Percentiles rank a stretch among this genome's conserved stretches.
Conservation (phyloP, 2,888 invertebrate genomes). For the Strigamia crassipes region DNA sequence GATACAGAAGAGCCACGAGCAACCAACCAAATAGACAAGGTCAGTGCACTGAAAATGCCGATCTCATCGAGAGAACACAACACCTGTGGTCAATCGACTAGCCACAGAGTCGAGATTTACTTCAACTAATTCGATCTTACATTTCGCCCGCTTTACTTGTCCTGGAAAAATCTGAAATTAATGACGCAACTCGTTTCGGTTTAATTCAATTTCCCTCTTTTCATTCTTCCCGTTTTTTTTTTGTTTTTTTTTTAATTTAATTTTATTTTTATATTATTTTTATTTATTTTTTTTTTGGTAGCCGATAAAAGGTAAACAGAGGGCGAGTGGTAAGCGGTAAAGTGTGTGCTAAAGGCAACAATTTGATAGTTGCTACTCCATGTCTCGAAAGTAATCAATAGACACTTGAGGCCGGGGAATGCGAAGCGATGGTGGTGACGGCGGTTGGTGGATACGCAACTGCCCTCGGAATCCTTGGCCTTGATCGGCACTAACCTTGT, state of each 20-base stretch:
- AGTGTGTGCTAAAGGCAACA: not conserved
- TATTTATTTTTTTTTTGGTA: not conserved
- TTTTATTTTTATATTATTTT: too few relatives aligned
- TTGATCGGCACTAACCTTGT: conserved; percentile 38
- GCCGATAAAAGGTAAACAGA: conserved; percentile 1
- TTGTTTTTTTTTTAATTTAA: not conserved
- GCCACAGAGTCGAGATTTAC: conserved; percentile 36
- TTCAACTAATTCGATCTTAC: conserved; percentile 38
- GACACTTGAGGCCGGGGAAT: conserved; percentile 5
- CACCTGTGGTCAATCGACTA: conserved; percentile 40
- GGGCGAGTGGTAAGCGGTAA: not conserved
- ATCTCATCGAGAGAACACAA: conserved; percentile 31
- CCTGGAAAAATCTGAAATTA: not conserved
- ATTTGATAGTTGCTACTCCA: not conserved
- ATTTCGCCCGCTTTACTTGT: not conserved
- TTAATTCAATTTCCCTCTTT: not conserved
- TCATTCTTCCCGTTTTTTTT: not conserved
- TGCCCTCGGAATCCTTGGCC: conserved; percentile 40
- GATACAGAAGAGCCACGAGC: not conserved
- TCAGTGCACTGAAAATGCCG: conserved; percentile 15
- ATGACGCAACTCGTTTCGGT: not conserved
- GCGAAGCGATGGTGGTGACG: not conserved
- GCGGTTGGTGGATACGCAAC: conserved; percentile 11
- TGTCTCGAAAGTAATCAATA: conserved; percentile 5
- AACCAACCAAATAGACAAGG: conserved; percentile 19